Conservation (phyloP, 2,113 vertebrate species). For the Drymodes brunneopygia region DNA sequence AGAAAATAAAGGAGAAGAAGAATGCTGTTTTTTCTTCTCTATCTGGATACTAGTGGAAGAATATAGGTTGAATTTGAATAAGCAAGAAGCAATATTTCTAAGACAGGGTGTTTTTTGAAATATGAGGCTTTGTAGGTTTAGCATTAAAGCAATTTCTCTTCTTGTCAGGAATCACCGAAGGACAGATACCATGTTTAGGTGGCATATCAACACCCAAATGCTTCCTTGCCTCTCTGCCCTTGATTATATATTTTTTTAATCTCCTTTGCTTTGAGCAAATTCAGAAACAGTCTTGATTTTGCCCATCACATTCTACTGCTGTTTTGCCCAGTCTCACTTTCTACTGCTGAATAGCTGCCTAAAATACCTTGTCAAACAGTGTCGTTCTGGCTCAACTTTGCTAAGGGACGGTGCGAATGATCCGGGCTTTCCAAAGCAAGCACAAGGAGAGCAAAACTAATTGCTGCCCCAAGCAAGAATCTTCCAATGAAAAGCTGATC, state of each 20-base stretch:
- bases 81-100: not conserved
- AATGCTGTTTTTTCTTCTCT: not conserved
- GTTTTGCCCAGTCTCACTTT: not conserved
- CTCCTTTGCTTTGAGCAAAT: not conserved
- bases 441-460: slow-evolving; percentile 10
- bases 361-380: not conserved
- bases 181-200: not conserved
- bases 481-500: slow-evolving; percentile 7
- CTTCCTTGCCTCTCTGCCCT: not conserved
- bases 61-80: not conserved
- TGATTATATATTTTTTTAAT: not conserved
- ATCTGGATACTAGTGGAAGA: not conserved
- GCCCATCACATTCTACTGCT: not conserved
- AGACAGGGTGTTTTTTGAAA: not conserved
- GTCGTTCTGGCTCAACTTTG: not conserved
- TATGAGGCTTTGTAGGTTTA: not conserved
- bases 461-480: slow-evolving; percentile 19
- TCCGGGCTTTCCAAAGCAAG: not conserved
- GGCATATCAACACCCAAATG: not conserved
- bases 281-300: not conserved
- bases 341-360: not conserved
- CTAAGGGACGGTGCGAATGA: not conserved
- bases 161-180: not conserved
- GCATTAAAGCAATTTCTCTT: not conserved
- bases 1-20: not conserved